Conservation (phyloP, 2,888 invertebrate species). For the Campoplex capitator region DNA sequence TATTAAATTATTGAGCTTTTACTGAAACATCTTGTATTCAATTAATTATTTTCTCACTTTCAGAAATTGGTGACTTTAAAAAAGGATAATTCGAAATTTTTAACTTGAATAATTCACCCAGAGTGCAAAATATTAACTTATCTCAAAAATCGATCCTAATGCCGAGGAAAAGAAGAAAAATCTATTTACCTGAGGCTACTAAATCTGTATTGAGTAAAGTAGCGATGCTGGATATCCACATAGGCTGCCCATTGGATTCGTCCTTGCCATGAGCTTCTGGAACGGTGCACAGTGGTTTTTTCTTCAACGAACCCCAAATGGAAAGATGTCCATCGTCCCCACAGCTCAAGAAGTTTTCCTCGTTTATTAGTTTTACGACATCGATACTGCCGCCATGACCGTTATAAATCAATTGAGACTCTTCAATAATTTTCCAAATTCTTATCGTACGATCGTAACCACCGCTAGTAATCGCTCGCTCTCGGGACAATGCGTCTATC, state of each 20-base stretch:
- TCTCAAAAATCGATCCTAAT: background rate
- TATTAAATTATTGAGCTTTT: background rate
- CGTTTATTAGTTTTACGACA: constrained; percentile 95
- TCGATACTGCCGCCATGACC: constrained; percentile 94
- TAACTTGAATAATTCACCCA: background rate
- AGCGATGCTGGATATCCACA: constrained; percentile 95
- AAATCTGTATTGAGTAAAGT: constrained; percentile 94
- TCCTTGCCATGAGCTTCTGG: constrained; percentile 91
- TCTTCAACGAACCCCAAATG: constrained; percentile 93
- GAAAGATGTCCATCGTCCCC: constrained; percentile 95
- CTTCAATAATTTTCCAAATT: constrained; percentile 98
- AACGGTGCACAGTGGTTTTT: constrained; percentile 92
- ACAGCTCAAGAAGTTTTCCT: constrained; percentile 96
- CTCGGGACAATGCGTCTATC: constrained; percentile 94
- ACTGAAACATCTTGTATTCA: background rate
- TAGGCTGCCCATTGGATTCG: constrained; percentile 88
- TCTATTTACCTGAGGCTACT: constrained; percentile 90
- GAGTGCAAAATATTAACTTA: background rate
- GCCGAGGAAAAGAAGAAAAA: background rate
- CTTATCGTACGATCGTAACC: constrained; percentile 94
- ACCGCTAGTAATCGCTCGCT: constrained; percentile 95
- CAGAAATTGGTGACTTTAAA: background rate
- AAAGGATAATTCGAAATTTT: background rate
- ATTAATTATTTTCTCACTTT: background rate
- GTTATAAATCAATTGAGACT: constrained; percentile 97